Evolutionary conservation across 2,888 invertebrate genomes (phyloP).

Genomic region (Drosophila kanekoi): DNA sequence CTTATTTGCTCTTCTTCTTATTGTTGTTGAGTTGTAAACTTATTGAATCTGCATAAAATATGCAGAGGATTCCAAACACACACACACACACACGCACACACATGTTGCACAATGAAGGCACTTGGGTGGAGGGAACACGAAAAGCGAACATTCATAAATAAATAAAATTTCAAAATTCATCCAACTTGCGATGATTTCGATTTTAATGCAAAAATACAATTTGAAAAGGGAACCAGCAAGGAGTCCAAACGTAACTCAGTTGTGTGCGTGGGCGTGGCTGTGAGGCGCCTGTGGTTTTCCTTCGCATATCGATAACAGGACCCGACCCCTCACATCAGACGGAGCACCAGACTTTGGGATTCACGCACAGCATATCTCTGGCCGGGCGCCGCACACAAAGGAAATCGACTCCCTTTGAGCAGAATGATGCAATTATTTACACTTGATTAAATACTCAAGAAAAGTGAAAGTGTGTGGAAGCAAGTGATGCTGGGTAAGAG

Average conservation of each 20-base stretch:
- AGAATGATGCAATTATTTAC: conserved; percentile 80
- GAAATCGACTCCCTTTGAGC: conserved; percentile 76
- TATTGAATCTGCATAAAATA: conserved; percentile 70
- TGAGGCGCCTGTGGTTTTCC: conserved; percentile 32
- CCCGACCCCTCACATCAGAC: not conserved
- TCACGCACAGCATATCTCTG: conserved; percentile 35
- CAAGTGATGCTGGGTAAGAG: conserved; percentile 21
- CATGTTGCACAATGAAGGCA: conserved; percentile 48
- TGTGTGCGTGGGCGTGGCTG: conserved; percentile 1
- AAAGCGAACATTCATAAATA: conserved; percentile 46
- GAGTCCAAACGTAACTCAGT: conserved; percentile 10
- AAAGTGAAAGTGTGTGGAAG: conserved; percentile 76
- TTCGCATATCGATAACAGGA: conserved; percentile 48
- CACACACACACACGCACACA: conserved; percentile 12
- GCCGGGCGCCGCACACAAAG: conserved; percentile 57
- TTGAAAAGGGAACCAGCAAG: conserved; percentile 31
- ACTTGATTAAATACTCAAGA: conserved; percentile 80
- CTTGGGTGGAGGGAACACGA: conserved; percentile 1
- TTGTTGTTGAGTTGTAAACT: conserved; percentile 48
- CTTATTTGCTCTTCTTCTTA: conserved; percentile 16
- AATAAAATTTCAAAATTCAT: conserved; percentile 61
- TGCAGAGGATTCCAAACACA: conserved; percentile 34
- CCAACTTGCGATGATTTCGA: conserved; percentile 53
- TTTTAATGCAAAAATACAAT: conserved; percentile 56
- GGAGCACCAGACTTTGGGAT: not conserved